phyloP scores from a whole-genome alignment of 2,113 vertebrate species.

The Cercopithecus mona region DNA sequence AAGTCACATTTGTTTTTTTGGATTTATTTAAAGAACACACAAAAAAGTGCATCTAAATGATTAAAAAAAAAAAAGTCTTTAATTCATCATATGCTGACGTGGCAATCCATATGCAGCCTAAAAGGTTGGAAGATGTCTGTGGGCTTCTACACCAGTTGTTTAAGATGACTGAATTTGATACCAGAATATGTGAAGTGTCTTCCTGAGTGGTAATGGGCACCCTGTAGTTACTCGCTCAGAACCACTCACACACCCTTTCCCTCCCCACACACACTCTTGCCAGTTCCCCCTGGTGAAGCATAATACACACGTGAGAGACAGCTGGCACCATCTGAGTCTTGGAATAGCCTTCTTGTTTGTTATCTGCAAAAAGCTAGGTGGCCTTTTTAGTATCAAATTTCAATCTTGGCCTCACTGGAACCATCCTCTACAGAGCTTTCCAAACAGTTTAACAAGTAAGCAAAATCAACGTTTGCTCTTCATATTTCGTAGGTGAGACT shows the following conservation, averaged over 20 bases:
- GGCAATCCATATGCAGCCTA: conserved; percentile 3
- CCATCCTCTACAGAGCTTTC: not conserved
- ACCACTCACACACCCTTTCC: no score
- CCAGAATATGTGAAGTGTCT: not conserved
- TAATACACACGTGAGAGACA: not conserved
- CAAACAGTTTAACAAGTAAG: not conserved
- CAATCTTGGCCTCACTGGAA: not conserved
- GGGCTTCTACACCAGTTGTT: not conserved
- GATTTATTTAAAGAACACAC: conserved; percentile 67
- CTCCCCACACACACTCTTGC: not conserved
- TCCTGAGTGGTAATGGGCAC: not conserved
- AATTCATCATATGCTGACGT: conserved; percentile 3
- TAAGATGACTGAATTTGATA: not conserved
- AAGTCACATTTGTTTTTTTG: not conserved
- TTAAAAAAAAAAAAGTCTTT: conserved; percentile 31
- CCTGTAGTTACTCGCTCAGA: not conserved
- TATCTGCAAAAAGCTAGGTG: not conserved
- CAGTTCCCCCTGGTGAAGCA: not conserved
- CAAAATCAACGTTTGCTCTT: conserved; percentile 19
- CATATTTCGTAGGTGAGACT: not conserved
- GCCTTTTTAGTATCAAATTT: not conserved
- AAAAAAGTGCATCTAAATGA: conserved; percentile 54
- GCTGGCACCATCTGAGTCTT: not conserved
- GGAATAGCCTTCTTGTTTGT: not conserved
- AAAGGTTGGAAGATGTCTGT: not conserved